A percentile compares a stretch with the other conserved stretches of the same genome.
These are phyloP conservation scores for Sturnus vulgaris DNA, from an alignment of 2,113 vertebrate species.

Conservation along the genomic window DNA sequence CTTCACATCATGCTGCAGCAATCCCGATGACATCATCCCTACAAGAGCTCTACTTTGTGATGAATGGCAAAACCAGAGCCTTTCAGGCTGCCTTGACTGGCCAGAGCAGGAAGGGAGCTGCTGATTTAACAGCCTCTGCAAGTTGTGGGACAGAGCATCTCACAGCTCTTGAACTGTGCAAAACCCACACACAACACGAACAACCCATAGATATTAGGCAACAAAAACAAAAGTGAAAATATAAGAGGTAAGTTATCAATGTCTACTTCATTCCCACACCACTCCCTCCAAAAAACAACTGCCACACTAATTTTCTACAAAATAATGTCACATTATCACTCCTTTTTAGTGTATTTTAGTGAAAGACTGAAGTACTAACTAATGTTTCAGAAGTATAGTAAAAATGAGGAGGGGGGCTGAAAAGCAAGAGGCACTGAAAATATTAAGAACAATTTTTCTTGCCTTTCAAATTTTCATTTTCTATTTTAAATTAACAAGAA, in stretches of 20 bases:
- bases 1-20: not conserved
- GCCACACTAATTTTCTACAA: not conserved
- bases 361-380: not conserved
- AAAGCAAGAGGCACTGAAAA: not conserved
- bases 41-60: not conserved
- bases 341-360: not conserved
- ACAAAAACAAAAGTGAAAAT: constrained; percentile 7
- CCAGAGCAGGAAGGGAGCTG: not conserved
- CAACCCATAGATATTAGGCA: not conserved
- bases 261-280: not conserved
- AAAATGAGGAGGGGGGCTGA: not conserved
- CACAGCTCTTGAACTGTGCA: not conserved
- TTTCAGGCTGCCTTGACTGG: not conserved
- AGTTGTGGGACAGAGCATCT: not conserved
- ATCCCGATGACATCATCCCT: not conserved
- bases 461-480: not conserved
- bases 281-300: not conserved
- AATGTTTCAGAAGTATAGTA: not conserved
- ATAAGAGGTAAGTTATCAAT: not conserved
- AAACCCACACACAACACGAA: accelerated
- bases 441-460: not conserved
- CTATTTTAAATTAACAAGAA: not conserved
- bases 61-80: not conserved
- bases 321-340: not conserved
- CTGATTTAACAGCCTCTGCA: not conserved